Conservation (phyloP, 2,113 vertebrate genomes). For the Lycaon pictus region DNA sequence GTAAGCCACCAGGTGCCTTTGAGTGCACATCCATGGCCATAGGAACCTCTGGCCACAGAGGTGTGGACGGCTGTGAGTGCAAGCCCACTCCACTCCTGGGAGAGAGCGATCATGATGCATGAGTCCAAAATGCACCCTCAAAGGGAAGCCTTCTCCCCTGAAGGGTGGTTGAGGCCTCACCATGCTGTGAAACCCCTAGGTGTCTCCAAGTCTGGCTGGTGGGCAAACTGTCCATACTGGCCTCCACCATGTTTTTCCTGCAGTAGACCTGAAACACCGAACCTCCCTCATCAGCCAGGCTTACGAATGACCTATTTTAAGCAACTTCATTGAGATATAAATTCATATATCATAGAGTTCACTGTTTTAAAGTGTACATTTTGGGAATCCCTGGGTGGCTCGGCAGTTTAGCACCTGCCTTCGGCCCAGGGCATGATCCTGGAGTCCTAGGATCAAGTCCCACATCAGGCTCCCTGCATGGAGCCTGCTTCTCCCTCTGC, state of each 20-base stretch:
- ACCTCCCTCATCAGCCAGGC: neutral
- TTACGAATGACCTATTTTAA: neutral
- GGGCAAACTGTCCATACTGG: neutral
- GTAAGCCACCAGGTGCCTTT: neutral
- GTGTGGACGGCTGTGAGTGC: neutral
- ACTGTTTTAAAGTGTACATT: neutral
- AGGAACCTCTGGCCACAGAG: neutral
- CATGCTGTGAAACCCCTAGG: neutral
- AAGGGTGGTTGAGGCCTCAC: neutral
- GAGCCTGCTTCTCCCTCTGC: too few relatives aligned
- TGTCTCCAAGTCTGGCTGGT: neutral
- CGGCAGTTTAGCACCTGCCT: too few relatives aligned
- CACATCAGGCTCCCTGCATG: too few relatives aligned
- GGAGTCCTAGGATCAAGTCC: too few relatives aligned
- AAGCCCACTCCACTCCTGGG: neutral
- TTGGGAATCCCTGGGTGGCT: neutral
- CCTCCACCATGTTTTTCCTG: neutral
- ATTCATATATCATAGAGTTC: neutral
- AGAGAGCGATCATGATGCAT: neutral
- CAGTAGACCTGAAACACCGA: neutral
- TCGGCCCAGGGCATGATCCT: too few relatives aligned
- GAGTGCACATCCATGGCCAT: neutral
- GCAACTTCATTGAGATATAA: neutral
- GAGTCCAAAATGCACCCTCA: neutral
- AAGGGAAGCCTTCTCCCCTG: neutral